A percentile compares a stretch with the other conserved stretches of the same genome.
phyloP scores from a whole-genome alignment of 1,140 invertebrate species.

The Hylaeus volcanicus region DNA sequence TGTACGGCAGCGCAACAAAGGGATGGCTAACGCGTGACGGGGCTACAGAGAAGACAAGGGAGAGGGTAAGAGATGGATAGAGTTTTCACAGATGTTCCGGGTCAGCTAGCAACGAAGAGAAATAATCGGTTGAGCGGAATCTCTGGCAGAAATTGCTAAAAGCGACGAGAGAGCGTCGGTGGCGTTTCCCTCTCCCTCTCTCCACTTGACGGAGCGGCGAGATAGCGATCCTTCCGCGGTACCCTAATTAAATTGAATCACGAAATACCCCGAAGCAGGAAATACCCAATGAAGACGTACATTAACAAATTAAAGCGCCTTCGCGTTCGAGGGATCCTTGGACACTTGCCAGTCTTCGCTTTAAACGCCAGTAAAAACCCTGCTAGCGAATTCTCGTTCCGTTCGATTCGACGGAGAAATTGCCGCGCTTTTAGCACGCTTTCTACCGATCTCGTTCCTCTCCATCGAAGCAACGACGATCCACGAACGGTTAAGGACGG shows the following conservation, averaged over 20 bases:
- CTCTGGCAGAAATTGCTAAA: slow-evolving; percentile 44
- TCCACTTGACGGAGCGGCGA: slow-evolving; percentile 23
- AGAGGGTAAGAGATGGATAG: neutral
- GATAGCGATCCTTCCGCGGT: slow-evolving; percentile 68
- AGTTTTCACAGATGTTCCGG: slow-evolving; percentile 42
- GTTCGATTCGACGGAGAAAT: neutral
- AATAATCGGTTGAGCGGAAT: slow-evolving; percentile 38
- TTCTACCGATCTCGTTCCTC: neutral
- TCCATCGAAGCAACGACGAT: neutral
- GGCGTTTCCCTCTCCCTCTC: neutral
- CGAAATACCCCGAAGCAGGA: slow-evolving; percentile 72
- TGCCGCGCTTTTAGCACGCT: neutral
- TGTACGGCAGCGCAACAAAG: slow-evolving; percentile 13
- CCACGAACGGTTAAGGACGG: neutral
- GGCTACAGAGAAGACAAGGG: neutral
- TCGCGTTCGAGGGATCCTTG: slow-evolving; percentile 68
- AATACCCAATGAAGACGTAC: slow-evolving; percentile 76
- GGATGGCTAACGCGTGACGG: slow-evolving; percentile 29
- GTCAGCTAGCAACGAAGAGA: slow-evolving; percentile 24
- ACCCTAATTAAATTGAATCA: slow-evolving; percentile 78
- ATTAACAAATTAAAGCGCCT: slow-evolving; percentile 77
- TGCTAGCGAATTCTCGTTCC: slow-evolving; percentile 1
- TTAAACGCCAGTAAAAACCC: slow-evolving; percentile 37
- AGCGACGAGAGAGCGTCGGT: slow-evolving; percentile 12
- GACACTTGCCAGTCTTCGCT: slow-evolving; percentile 70